Evolutionary conservation across 2,888 invertebrate species (phyloP).

Genomic region (Rhagonycha lutea): DNA sequence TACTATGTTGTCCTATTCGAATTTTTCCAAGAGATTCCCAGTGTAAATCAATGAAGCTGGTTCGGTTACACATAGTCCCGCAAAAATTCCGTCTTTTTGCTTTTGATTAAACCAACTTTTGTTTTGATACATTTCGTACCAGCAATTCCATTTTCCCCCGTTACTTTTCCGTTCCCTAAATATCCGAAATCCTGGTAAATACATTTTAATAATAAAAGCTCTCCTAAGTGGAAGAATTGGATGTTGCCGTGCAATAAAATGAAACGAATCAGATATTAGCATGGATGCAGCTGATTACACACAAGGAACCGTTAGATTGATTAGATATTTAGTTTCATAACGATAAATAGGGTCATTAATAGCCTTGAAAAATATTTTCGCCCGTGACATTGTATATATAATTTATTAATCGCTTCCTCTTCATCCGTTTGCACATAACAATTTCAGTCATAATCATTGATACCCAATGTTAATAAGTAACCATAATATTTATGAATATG

Average conservation of each 20-base stretch:
- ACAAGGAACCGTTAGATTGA: not conserved
- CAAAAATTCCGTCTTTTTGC: no score
- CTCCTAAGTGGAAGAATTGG: no score
- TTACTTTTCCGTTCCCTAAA: no score
- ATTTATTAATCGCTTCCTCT: not conserved
- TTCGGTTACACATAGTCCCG: no score
- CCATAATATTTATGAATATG: not conserved
- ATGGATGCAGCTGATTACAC: not conserved
- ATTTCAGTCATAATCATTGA: not conserved
- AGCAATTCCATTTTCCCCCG: no score
- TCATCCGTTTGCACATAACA: not conserved
- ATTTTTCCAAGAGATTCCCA: no score
- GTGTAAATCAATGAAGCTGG: no score
- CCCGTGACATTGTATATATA: not conserved
- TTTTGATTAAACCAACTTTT: no score
- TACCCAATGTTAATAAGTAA: not conserved
- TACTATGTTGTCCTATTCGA: no score
- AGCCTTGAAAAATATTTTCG: not conserved
- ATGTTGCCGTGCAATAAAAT: not conserved
- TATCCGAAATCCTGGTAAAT: no score
- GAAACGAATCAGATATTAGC: not conserved
- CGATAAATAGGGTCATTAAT: not conserved
- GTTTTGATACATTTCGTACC: no score
- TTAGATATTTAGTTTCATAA: not conserved
- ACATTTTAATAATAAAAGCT: no score